Base-by-base conservation (phyloP, 1,140 invertebrate genomes). In the Atopsyche davidsoni region DNA sequence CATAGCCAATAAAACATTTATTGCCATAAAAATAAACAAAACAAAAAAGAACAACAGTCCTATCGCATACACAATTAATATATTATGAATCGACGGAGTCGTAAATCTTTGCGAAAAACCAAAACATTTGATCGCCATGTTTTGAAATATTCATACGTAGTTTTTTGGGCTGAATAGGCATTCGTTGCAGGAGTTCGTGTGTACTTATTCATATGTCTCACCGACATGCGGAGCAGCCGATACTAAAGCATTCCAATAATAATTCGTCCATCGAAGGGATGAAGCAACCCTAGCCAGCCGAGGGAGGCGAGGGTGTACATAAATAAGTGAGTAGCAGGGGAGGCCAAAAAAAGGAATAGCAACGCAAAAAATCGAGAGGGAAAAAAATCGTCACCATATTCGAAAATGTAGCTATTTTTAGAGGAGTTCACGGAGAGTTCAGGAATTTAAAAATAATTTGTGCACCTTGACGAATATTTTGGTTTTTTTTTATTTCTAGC, bases 351-450 rank as follows among this genome's bases (percentile, higher is more conserved):
- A 55, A 47, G 51, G 52, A 58, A 58, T 58, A 48, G 56, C 51
- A 51, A 55, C 56, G 56, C 52, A 55, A 58, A 58, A 57, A 57
- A 51, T 38, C 38, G 44, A 47, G 42, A 41, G 43, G 42, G 51
- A 36, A 54, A 58, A 57, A 57, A 57, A 57, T 57, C 51, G 55
- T 57, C 55, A 57, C 55, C 55, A 57, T 57, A 57, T 57, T 57
- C 51, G 55, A 57, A 57, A 57, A 57, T 57, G 55, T 47, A 48
- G 46, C 55, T 42, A 46, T 47, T 44, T 35, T 34, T 25, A 22
- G 51, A 57, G 55, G 55, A 46, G n/a, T n/a, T n/a, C n/a, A n/a
- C n/a, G n/a, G n/a, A n/a, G n/a, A n/a, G n/a, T n/a, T n/a, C n/a
- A n/a, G n/a, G n/a, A n/a, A n/a, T n/a, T n/a, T n/a, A n/a, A n/a